Conservation (phyloP, 2,888 invertebrate genomes). For the Drosophila colorata region DNA sequence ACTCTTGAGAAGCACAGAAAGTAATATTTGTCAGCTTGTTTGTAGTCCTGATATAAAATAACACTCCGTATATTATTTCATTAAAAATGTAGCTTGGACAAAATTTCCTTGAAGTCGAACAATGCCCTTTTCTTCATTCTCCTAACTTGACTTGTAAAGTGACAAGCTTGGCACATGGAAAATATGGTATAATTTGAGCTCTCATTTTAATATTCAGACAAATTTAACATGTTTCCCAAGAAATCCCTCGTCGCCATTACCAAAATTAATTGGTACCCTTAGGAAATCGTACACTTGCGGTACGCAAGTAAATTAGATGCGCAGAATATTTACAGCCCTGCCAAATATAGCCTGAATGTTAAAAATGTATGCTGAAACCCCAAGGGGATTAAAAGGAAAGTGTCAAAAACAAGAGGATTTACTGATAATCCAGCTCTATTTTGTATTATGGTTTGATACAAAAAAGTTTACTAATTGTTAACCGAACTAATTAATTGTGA, state of each 20-base stretch:
- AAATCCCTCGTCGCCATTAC: constrained; percentile 6
- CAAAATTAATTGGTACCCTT: constrained; percentile 9
- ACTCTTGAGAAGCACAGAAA: background rate
- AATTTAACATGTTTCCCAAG: background rate
- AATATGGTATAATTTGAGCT: background rate
- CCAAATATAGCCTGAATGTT: constrained; percentile 21
- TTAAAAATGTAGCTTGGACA: background rate
- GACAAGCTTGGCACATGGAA: background rate
- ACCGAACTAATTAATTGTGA: constrained; percentile 68
- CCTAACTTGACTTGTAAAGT: background rate
- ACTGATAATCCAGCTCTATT: constrained; percentile 36
- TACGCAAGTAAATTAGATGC: constrained; percentile 16
- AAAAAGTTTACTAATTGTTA: constrained; percentile 42
- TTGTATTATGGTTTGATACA: background rate
- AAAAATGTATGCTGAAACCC: constrained; percentile 33
- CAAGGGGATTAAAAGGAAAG: constrained; percentile 9
- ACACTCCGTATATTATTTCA: constrained; percentile 1
- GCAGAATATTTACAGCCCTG: constrained; percentile 15
- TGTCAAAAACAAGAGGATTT: constrained; percentile 33
- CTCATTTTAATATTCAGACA: background rate
- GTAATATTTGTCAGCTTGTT: constrained; percentile 7
- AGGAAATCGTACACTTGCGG: constrained; percentile 2
- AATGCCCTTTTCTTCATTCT: background rate
- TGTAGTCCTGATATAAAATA: background rate
- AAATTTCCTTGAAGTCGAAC: background rate